Percentiles rank a stretch among this genome's conserved stretches.
Evolutionary conservation across 2,113 vertebrate species (phyloP).

Genomic region (Baryphthengus martii): DNA sequence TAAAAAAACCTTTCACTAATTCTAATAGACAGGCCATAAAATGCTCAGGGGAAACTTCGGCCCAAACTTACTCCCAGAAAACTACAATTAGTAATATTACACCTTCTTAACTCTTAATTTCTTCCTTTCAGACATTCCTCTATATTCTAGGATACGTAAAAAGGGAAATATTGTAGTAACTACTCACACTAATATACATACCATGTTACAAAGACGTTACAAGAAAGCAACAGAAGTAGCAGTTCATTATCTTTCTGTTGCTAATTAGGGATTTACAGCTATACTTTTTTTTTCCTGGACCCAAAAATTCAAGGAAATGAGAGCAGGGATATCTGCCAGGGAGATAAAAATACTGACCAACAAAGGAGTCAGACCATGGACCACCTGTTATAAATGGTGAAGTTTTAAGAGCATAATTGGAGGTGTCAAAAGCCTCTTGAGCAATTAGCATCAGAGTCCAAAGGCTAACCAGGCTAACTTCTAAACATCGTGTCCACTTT

Average conservation of each 20-base stretch:
- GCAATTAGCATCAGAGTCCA: background rate
- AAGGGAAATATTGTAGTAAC: background rate
- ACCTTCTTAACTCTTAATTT: background rate
- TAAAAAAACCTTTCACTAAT: background rate
- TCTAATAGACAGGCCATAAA: background rate
- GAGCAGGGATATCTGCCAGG: background rate
- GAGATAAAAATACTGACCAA: constrained; percentile 30
- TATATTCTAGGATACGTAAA: background rate
- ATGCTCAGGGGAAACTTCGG: background rate
- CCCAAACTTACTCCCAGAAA: background rate
- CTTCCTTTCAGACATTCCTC: background rate
- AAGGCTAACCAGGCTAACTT: background rate
- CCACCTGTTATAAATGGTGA: background rate
- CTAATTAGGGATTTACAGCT: constrained; percentile 10
- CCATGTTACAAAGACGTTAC: background rate
- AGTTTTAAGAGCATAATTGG: background rate
- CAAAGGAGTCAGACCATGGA: background rate
- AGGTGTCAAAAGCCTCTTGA: background rate
- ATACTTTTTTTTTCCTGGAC: background rate
- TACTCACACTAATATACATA: background rate
- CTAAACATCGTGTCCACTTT: background rate
- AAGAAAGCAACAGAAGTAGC: background rate
- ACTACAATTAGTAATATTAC: background rate
- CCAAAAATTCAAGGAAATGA: background rate
- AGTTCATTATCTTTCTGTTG: background rate